phyloP scores from a whole-genome alignment of 37 sponge, comb jelly and placozoan genomes.

The Eunapius fragilis region DNA sequence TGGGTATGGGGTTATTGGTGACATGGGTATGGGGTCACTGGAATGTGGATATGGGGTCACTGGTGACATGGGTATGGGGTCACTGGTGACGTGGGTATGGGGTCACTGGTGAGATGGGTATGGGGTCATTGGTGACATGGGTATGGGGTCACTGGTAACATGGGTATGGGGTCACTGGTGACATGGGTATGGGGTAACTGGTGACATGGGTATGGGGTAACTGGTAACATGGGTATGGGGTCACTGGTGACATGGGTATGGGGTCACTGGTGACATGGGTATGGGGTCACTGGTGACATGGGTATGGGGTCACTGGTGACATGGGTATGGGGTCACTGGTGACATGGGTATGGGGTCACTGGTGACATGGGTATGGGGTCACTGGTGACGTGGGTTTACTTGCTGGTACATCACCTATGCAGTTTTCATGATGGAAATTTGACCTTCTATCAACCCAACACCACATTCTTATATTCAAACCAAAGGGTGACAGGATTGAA shows the following conservation, averaged over 20 bases:
- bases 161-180: no score
- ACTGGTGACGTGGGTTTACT: no score
- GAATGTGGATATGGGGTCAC: neutral
- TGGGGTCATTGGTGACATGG: no score
- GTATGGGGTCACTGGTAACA: no score
- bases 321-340: no score
- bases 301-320: neutral
- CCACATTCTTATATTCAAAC: neutral
- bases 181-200: no score
- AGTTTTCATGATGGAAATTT: slow-evolving; percentile 17
- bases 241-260: neutral
- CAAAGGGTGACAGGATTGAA: neutral
- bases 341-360: no score
- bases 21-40: neutral
- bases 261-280: neutral
- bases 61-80: neutral
- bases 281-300: neutral
- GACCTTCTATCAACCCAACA: slow-evolving; percentile 8
- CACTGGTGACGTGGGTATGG: neutral
- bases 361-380: no score
- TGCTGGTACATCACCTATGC: neutral
- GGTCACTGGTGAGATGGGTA: no score
- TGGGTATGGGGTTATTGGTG: neutral
- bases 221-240: neutral
- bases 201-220: no score